A percentile compares a stretch with the other conserved stretches of the same genome.
These are phyloP conservation scores for Beroe forskalii DNA, from an alignment of 37 sponge, comb jelly and placozoan genomes.

Conservation along the genomic window DNA sequence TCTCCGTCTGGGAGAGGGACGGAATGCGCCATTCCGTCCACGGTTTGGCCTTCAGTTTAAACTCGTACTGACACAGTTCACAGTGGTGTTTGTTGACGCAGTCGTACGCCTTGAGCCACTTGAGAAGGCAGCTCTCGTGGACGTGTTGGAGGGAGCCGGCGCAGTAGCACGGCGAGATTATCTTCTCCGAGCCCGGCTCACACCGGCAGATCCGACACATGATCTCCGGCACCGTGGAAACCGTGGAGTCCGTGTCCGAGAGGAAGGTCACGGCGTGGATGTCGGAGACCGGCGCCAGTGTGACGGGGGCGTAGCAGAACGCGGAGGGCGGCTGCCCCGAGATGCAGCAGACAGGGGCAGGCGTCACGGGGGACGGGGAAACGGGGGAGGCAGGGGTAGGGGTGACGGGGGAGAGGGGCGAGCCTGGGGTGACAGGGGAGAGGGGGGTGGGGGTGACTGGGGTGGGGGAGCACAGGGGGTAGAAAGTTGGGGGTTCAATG, in stretches of 20 bases:
- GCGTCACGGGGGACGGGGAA: not conserved
- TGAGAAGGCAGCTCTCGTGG: slow-evolving; percentile 51
- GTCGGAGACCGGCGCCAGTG: slow-evolving; percentile 4
- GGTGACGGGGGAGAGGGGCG: not conserved
- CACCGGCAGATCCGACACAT: slow-evolving; percentile 58
- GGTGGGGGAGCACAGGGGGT: not conserved
- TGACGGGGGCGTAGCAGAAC: slow-evolving; percentile 17
- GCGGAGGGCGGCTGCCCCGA: not conserved
- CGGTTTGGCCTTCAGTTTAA: slow-evolving; percentile 58
- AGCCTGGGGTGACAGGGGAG: not conserved
- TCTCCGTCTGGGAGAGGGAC: slow-evolving; percentile 1
- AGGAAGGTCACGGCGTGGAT: not conserved
- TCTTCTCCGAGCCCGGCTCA: slow-evolving; percentile 64
- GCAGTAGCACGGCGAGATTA: slow-evolving; percentile 61
- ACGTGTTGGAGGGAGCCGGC: slow-evolving; percentile 48
- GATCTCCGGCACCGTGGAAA: slow-evolving; percentile 5
- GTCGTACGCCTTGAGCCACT: slow-evolving; percentile 58
- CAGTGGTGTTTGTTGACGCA: slow-evolving; percentile 61
- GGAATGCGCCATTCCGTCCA: slow-evolving; percentile 51
- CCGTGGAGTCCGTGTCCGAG: slow-evolving; percentile 56
- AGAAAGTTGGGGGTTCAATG: not conserved
- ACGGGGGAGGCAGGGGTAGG: not conserved
- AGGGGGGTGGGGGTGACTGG: not conserved
- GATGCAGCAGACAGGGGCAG: not conserved
- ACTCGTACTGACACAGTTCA: slow-evolving; percentile 63